Evolutionary conservation across 1,140 invertebrate genomes (phyloP).

Genomic region (Homarus americanus): DNA sequence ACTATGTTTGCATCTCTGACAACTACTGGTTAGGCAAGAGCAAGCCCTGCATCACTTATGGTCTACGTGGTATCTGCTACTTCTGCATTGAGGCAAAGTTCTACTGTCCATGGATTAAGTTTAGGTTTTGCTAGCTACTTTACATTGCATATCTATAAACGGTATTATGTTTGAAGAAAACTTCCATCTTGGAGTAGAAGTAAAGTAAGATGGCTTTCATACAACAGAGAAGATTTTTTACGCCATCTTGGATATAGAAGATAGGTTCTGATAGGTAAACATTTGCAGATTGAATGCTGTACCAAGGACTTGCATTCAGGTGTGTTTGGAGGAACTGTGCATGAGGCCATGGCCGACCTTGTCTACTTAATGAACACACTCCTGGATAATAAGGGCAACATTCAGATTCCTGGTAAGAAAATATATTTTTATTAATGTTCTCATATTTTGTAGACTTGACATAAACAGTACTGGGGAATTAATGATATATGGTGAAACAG

Average conservation of each 20-base stretch:
- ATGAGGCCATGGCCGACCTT: slow-evolving; percentile 93
- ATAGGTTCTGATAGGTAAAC: too few relatives aligned
- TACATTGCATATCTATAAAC: too few relatives aligned
- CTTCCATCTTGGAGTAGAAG: too few relatives aligned
- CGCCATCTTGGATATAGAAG: too few relatives aligned
- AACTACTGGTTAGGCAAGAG: slow-evolving; percentile 99
- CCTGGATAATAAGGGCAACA: slow-evolving; percentile 90
- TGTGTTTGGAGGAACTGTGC: slow-evolving; percentile 93
- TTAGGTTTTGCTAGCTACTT: too few relatives aligned
- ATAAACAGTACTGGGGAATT: too few relatives aligned
- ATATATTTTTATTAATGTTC: slow-evolving; percentile 77
- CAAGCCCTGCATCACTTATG: slow-evolving; percentile 98
- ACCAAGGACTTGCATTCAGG: slow-evolving; percentile 97
- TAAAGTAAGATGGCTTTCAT: too few relatives aligned
- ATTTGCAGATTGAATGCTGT: slow-evolving; percentile 86
- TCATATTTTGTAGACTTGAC: too few relatives aligned
- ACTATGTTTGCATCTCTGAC: slow-evolving; percentile 98
- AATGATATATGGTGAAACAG: too few relatives aligned
- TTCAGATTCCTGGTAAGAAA: slow-evolving; percentile 88
- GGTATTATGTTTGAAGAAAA: too few relatives aligned
- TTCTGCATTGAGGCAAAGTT: slow-evolving; percentile 86
- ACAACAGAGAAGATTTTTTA: too few relatives aligned
- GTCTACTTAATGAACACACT: slow-evolving; percentile 90
- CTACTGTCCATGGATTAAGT: too few relatives aligned
- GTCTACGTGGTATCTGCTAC: slow-evolving; percentile 95